These are phyloP conservation scores for Centropus unirufus DNA, from an alignment of 2,113 vertebrate genomes.

Conservation along the genomic window DNA sequence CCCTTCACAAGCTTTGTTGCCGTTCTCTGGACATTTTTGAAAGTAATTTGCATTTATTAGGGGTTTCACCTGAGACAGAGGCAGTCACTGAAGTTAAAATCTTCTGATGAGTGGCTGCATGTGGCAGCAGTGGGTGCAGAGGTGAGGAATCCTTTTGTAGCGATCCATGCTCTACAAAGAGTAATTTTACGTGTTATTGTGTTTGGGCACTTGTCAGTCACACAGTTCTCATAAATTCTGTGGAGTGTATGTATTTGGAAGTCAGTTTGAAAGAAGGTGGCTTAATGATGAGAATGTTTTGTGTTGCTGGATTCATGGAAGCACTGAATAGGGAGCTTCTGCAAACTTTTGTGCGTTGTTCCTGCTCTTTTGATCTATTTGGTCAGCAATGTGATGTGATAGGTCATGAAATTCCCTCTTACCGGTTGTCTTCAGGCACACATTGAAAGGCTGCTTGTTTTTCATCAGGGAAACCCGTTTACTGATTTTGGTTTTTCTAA, in stretches of 20 bases:
- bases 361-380: neutral
- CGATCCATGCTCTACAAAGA: neutral
- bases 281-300: neutral
- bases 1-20: too few species aligned
- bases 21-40: neutral
- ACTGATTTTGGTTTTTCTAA: neutral
- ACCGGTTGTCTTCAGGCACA: neutral
- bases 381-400: neutral
- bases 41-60: neutral
- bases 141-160: neutral
- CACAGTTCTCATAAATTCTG: neutral
- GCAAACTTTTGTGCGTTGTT: neutral
- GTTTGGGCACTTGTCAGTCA: neutral
- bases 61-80: neutral
- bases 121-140: neutral
- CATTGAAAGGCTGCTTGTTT: neutral
- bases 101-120: neutral
- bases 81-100: neutral
- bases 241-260: neutral
- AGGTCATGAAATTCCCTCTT: neutral
- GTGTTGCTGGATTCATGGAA: neutral
- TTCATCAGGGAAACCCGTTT: neutral
- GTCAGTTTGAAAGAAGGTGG: neutral
- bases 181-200: neutral
- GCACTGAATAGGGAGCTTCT: neutral